Evolutionary conservation across 2,888 invertebrate species (phyloP).

Genomic region (Orthosia cruda): DNA sequence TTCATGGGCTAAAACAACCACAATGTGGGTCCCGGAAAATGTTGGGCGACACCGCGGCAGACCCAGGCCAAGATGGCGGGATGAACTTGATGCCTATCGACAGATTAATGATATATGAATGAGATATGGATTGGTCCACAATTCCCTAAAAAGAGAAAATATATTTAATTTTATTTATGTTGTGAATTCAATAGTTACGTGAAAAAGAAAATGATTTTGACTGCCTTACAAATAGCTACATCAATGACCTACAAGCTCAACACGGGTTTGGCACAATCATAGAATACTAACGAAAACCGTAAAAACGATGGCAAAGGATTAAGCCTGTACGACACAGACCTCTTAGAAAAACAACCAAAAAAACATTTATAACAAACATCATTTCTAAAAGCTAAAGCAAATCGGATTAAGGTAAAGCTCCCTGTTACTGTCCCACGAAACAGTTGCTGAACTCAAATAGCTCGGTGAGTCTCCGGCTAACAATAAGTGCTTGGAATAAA

Average conservation of each 20-base stretch:
- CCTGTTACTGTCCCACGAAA: constrained; percentile 59
- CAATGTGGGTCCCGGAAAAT: too few species aligned
- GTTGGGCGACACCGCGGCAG: too few species aligned
- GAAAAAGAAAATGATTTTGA: neutral
- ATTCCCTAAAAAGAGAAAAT: too few species aligned
- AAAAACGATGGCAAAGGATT: constrained; percentile 9
- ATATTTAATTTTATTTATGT: too few species aligned
- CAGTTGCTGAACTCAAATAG: constrained; percentile 63
- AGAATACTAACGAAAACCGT: neutral
- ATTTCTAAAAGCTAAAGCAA: constrained; percentile 47
- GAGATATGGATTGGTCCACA: too few species aligned
- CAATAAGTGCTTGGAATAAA: constrained; percentile 67
- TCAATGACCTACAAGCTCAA: neutral
- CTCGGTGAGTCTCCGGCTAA: constrained; percentile 54
- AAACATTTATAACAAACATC: constrained; percentile 36
- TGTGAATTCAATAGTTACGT: too few species aligned
- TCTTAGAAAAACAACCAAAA: constrained; percentile 16
- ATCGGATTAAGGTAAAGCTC: constrained; percentile 61
- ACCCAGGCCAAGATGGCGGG: too few species aligned
- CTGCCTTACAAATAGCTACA: neutral
- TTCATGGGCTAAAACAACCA: too few species aligned
- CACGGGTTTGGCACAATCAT: neutral
- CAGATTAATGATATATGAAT: too few species aligned
- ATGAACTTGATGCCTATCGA: too few species aligned
- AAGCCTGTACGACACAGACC: neutral